A percentile compares a stretch with the other conserved stretches of the same genome.
Conservation (phyloP, 2,888 invertebrate species). For the Plebejus melissa region DNA sequence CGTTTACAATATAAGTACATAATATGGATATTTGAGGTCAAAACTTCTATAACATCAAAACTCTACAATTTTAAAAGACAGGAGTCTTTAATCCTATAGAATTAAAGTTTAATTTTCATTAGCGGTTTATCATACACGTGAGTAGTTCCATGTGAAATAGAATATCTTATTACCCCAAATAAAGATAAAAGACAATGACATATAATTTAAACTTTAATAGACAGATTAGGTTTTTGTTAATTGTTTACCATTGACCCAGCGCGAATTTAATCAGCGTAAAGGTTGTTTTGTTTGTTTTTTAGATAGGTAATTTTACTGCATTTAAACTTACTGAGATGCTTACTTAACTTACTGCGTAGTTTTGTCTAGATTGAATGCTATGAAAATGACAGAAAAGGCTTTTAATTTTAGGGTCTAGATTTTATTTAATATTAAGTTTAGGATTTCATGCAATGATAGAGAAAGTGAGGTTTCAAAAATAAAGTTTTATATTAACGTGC, state of each 20-base stretch:
- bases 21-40: too few relatives aligned
- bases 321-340: background rate
- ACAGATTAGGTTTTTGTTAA: slow-evolving; percentile 41
- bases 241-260: slow-evolving; percentile 60
- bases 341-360: background rate
- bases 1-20: too few relatives aligned
- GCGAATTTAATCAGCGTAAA: slow-evolving; percentile 62
- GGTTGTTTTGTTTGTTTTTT: slow-evolving; percentile 40
- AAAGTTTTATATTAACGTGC: background rate
- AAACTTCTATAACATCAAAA: background rate
- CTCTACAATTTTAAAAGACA: background rate
- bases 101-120: background rate
- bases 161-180: background rate
- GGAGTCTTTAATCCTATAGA: background rate
- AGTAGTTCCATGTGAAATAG: slow-evolving; percentile 1
- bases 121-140: background rate
- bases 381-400: too few relatives aligned
- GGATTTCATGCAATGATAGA: background rate
- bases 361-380: background rate
- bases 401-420: too few relatives aligned
- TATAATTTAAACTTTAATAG: slow-evolving; percentile 30
- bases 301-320: background rate
- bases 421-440: background rate
- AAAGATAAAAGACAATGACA: slow-evolving; percentile 12
- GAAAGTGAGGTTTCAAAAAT: background rate